Conservation (phyloP, 1,140 invertebrate species). For the Patella vulgata region DNA sequence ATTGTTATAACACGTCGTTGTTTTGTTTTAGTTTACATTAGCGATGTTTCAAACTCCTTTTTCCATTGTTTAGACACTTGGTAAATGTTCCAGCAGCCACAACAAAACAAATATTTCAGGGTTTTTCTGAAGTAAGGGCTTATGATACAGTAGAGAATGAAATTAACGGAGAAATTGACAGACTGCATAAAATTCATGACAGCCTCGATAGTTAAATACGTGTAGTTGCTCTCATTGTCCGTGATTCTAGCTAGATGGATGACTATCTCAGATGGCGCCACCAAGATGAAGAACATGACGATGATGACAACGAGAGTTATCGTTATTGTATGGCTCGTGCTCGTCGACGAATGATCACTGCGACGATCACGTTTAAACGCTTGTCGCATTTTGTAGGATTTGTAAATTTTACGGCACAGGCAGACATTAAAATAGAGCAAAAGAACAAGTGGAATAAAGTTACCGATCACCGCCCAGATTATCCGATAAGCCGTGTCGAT, state of each 20-base stretch:
- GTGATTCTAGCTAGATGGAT: conserved; percentile 47
- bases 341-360: conserved; percentile 14
- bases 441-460: conserved; percentile 58
- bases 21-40: too few species aligned
- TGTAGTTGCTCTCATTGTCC: conserved; percentile 41
- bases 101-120: conserved; percentile 52
- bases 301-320: conserved; percentile 62
- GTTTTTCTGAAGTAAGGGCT: conserved; percentile 57
- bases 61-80: conserved; percentile 36
- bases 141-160: conserved; percentile 60
- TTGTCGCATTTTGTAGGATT: conserved; percentile 56
- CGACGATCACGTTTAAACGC: conserved; percentile 47
- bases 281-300: conserved; percentile 62
- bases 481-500: conserved; percentile 55
- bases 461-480: conserved; percentile 61
- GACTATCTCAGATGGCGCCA: conserved; percentile 62
- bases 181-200: conserved; percentile 61
- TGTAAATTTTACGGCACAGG: conserved; percentile 57
- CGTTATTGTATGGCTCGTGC: conserved; percentile 51
- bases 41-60: conserved; percentile 44
- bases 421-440: conserved; percentile 60
- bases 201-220: conserved; percentile 49
- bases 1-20: too few species aligned
- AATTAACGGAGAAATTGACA: conserved; percentile 60
- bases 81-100: conserved; percentile 47